phyloP scores from a whole-genome alignment of 2,888 invertebrate genomes.

The Pyrocoelia pectoralis region DNA sequence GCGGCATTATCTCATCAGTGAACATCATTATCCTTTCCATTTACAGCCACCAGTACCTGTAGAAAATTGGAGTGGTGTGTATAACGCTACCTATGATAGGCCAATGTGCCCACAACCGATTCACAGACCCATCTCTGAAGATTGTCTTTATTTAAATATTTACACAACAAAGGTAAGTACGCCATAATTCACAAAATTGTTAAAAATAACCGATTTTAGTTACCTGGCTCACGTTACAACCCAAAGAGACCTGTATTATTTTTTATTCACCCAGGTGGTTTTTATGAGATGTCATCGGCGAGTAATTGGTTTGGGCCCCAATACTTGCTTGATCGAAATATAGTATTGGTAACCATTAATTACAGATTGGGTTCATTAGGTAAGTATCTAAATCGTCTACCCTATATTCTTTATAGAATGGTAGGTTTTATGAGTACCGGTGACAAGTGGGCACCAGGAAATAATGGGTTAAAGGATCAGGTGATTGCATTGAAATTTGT shows the following conservation, averaged over 20 bases:
- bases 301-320: conserved; percentile 63
- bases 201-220: background rate
- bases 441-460: conserved; percentile 71
- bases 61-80: conserved; percentile 52
- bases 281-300: conserved; percentile 65
- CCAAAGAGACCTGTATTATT: conserved; percentile 64
- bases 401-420: too few species aligned
- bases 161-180: conserved; percentile 62
- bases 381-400: conserved; percentile 22
- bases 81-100: conserved; percentile 53
- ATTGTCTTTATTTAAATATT: conserved; percentile 72
- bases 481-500: conserved; percentile 73
- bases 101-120: conserved; percentile 53
- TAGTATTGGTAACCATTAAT: conserved; percentile 68
- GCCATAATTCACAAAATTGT: background rate
- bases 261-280: conserved; percentile 70
- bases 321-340: conserved; percentile 65
- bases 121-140: conserved; percentile 61
- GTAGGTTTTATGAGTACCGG: conserved; percentile 66
- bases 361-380: conserved; percentile 64
- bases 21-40: background rate
- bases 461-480: conserved; percentile 76
- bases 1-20: too few species aligned
- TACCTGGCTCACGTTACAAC: conserved; percentile 17
- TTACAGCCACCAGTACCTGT: conserved; percentile 52